Evolutionary conservation across 2,113 vertebrate genomes (phyloP), one percentile per base, ranked within the genome.

Genomic region (Xiphias gladius): DNA sequence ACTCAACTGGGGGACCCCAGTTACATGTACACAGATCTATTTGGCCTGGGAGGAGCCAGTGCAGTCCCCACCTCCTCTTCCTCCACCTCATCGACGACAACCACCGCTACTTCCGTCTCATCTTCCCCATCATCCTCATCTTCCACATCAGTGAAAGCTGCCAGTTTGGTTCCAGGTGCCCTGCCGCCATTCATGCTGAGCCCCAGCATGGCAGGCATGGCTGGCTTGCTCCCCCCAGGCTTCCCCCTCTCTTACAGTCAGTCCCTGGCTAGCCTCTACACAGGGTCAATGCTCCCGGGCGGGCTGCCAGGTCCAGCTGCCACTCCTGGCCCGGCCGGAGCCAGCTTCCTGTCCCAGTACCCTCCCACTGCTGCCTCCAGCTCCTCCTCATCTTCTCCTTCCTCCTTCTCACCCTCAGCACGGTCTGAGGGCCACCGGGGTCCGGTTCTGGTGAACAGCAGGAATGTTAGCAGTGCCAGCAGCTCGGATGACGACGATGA

Each of bases 191-290:
- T 97, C 94, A 95, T 98, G 96, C 95, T 98, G 86, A 96, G 92
- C 93, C 95, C 96, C 70, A 88, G 76, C 71, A 71, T 93, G 84
- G 83, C 87, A 68, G 95, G 96, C 90, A 94, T 97, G 93, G 78
- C 96, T 1, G 96, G 97, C 90, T 93, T 97, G 91, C 95, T 97
- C 61, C 96, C 93, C 0, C 82, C 96, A 52, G 95, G 96, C 89
- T 98, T 96, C 86, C 95, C 97, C 46, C 94, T 97, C 84, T 95
- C 97, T 7, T 99, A 97, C 94, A 95, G 95, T n/a, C 97, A 97
- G 88, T 96, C 97, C 84, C 95, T 99, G 94, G 95, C 97, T 0
- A 86, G 89, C 76, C 88, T 95, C 54, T 95, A 95, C 84, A 78
- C 92, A 0, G 88, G 89, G 35, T 86, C 93, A 0, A 92, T 95